phyloP scores from a whole-genome alignment of 1,140 invertebrate species.

The Brachionus rubens region DNA sequence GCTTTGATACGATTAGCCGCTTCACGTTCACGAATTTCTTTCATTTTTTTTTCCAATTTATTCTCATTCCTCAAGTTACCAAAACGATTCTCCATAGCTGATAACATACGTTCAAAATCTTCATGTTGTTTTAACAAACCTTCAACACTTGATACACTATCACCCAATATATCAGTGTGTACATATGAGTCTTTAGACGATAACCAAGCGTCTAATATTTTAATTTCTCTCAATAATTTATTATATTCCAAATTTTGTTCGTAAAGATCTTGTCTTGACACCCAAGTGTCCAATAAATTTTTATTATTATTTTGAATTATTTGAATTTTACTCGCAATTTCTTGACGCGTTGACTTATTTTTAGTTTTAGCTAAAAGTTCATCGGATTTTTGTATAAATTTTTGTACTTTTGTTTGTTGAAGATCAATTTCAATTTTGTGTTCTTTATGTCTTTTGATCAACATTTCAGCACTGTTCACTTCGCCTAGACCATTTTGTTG shows the following conservation, averaged over 20 bases:
- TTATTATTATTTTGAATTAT: conserved; percentile 22
- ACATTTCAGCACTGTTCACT: conserved; percentile 33
- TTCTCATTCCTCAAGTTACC: not conserved
- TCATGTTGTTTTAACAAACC: conserved; percentile 40
- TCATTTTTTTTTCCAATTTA: conserved; percentile 30
- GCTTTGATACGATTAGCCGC: conserved; percentile 9
- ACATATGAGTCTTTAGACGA: conserved; percentile 42
- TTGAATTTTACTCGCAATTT: conserved; percentile 41
- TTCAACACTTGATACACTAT: conserved; percentile 37
- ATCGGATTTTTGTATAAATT: conserved; percentile 13
- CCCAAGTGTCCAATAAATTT: conserved; percentile 24
- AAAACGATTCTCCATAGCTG: conserved; percentile 7
- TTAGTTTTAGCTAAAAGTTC: not conserved
- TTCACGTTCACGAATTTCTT: conserved; percentile 29
- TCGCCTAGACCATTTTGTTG: not conserved
- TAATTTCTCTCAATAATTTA: conserved; percentile 39
- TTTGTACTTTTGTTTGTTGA: conserved; percentile 10
- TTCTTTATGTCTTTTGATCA: conserved; percentile 21
- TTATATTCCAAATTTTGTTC: conserved; percentile 46
- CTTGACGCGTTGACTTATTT: not conserved
- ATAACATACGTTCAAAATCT: conserved; percentile 29
- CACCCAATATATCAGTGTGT: conserved; percentile 20
- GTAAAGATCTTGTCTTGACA: conserved; percentile 17
- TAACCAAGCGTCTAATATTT: conserved; percentile 36
- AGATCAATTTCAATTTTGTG: conserved; percentile 32